phyloP scores from a whole-genome alignment of 2,797 vertebrate species.

The Eutrigla gurnardus region DNA sequence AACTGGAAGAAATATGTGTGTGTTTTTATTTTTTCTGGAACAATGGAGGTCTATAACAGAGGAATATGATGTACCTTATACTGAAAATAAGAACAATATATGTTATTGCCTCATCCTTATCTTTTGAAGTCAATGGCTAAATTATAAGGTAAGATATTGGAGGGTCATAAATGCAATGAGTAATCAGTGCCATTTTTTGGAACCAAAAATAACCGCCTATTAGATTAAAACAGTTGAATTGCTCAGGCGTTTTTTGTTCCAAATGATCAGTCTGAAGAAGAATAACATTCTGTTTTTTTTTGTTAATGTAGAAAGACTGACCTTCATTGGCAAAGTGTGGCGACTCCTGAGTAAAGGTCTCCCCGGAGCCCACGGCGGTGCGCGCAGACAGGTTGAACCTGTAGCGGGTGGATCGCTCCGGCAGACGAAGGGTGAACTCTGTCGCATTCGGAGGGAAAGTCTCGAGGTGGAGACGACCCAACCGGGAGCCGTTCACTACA shows the following conservation, averaged over 20 bases:
- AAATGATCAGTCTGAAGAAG: background rate
- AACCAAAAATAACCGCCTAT: background rate
- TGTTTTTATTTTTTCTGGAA: background rate
- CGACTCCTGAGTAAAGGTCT: conserved; percentile 85
- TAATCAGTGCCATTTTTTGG: background rate
- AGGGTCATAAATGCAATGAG: too few species aligned
- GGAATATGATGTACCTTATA: background rate
- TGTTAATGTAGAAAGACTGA: conserved; percentile 70
- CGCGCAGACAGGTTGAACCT: conserved; percentile 90
- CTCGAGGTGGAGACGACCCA: conserved; percentile 81
- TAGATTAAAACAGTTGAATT: background rate
- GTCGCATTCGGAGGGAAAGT: conserved; percentile 91
- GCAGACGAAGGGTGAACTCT: conserved; percentile 85
- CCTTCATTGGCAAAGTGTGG: conserved; percentile 92
- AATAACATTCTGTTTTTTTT: background rate
- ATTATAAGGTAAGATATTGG: background rate
- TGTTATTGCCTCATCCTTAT: background rate
- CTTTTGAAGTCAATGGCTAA: background rate
- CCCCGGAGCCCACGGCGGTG: conserved; percentile 91
- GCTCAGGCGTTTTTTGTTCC: background rate
- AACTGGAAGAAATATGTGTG: background rate
- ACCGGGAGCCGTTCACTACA: conserved; percentile 90
- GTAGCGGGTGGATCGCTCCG: conserved; percentile 89
- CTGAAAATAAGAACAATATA: background rate
- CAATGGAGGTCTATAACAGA: background rate